Evolutionary conservation across 2,113 vertebrate genomes (phyloP), one percentile per base, ranked within the genome.

Genomic region (Nothoprocta perdicaria): DNA sequence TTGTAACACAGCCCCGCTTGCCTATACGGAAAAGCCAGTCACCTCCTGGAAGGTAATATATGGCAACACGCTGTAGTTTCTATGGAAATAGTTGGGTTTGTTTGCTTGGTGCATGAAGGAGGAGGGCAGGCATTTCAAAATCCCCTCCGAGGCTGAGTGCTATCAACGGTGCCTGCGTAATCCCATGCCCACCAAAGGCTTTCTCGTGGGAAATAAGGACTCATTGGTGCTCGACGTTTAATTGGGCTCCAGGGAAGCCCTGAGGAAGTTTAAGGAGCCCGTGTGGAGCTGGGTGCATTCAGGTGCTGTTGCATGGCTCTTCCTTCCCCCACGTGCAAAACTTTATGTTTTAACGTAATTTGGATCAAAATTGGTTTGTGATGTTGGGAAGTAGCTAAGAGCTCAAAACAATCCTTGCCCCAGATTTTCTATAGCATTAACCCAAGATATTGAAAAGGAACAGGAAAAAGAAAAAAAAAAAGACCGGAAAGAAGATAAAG

Each of bases 211-310:
- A 38, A 88, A 63, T 81, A 92, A 95, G 62, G 71, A 61, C 57
- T 95, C 73, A 31, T 57, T 86, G 84, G 19, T 65, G 27, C 10
- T 86, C 35, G 55, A 55, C 72, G 31, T 92, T 96, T 96, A 90
- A 95, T 96, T 94, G 95, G 75, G 53, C 93, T 84, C 55, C 9
- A 63, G 79, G 84, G 84, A 94, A 93, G 86, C 48, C 84, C 43
- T 72, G 82, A 87, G 68, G 84, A 95, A 80, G 41, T 46, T 68
- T 93, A 93, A 95, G 84, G 88, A 96, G 86, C 66, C 90, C 75
- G 86, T 53, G 48, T 71, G 91, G 46, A 95, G 79, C 38, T 88
- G 74, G 67, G 41, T 55, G 35, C 33, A 75, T 85, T 35, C 33
- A 68, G 33, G 41, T 89, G 48, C 46, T 86, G n/a, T 46, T 63